phyloP scores from a whole-genome alignment of 2,888 invertebrate species.

The Cryptops parisi region DNA sequence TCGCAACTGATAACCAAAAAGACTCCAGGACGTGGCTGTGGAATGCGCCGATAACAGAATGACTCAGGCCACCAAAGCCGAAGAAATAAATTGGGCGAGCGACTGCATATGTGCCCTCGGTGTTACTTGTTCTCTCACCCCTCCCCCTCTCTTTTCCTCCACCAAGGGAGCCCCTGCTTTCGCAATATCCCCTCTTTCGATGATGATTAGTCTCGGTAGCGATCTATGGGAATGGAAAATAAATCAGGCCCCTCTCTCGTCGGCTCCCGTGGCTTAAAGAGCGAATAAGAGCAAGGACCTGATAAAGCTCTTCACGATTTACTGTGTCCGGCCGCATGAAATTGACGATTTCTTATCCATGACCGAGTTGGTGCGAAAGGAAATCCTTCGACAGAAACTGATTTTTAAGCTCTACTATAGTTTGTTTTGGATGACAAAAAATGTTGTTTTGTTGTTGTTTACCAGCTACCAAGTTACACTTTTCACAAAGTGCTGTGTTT shows the following conservation, averaged over 20 bases:
- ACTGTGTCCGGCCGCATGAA: neutral
- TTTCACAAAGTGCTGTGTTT: too few relatives aligned
- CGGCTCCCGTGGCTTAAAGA: neutral
- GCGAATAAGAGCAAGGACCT: neutral
- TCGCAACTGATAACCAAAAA: too few relatives aligned
- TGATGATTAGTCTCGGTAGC: neutral
- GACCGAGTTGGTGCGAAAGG: neutral
- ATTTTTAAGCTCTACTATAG: too few relatives aligned
- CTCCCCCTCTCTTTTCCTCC: neutral
- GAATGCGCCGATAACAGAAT: constrained; percentile 13
- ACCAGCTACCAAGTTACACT: too few relatives aligned
- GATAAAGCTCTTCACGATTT: neutral
- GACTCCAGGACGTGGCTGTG: too few relatives aligned
- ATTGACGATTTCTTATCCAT: neutral
- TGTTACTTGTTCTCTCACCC: neutral
- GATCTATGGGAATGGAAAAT: neutral
- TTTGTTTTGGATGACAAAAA: too few relatives aligned
- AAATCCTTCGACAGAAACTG: too few relatives aligned
- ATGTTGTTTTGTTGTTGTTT: too few relatives aligned
- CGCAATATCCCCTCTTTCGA: neutral
- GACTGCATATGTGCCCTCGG: neutral
- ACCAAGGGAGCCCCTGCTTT: too few relatives aligned
- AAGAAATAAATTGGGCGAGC: constrained; percentile 8
- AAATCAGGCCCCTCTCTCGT: neutral
- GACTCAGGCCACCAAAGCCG: constrained; percentile 7